Conservation (phyloP, 2,888 invertebrate species). For the Colostygia pectinataria region DNA sequence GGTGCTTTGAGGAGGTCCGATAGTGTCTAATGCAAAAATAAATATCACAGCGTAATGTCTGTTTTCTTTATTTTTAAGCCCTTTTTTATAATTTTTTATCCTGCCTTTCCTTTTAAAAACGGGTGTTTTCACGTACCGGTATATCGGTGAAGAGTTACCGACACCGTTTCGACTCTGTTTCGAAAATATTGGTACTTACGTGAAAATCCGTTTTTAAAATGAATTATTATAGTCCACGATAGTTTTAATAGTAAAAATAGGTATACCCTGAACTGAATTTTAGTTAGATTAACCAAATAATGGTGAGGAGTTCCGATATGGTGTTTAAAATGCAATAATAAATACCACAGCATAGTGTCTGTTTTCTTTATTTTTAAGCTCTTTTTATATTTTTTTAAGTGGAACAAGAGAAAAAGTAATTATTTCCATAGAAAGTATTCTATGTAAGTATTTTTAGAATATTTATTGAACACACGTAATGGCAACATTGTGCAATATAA, state of each 20-base stretch:
- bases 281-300: constrained; percentile 37
- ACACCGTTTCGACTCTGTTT: too few species aligned
- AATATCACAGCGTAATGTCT: background rate
- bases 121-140: too few species aligned
- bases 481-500: background rate
- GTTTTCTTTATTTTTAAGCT: constrained; percentile 12
- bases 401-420: too few species aligned
- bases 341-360: background rate
- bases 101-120: too few species aligned
- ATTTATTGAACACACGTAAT: background rate
- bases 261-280: constrained; percentile 73
- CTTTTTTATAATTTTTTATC: background rate
- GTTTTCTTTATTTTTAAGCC: constrained; percentile 12
- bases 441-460: background rate
- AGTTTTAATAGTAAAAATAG: too few species aligned
- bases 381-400: background rate
- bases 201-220: too few species aligned
- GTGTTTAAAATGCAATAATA: background rate
- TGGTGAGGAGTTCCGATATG: background rate
- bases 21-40: background rate
- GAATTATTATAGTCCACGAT: too few species aligned
- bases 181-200: too few species aligned
- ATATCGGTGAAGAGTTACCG: too few species aligned
- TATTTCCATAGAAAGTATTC: too few species aligned
- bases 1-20: background rate